These are phyloP conservation scores for Pachyuromys duprasi DNA, from an alignment of 2,797 vertebrate genomes.

Conservation along the genomic window DNA sequence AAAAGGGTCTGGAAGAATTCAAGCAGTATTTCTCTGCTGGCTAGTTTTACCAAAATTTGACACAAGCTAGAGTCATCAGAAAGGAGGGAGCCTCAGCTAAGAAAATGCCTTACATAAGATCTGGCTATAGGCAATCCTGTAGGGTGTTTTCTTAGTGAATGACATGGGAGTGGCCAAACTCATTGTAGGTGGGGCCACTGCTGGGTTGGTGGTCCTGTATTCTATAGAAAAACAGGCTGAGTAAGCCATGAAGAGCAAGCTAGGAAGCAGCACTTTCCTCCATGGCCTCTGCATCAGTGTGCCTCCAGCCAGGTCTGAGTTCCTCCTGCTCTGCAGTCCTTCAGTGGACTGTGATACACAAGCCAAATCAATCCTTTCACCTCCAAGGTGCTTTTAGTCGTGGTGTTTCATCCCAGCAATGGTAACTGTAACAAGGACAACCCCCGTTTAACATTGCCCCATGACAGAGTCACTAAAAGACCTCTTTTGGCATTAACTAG, in stretches of 20 bases:
- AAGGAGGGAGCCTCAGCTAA: neutral
- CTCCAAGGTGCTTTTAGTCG: neutral
- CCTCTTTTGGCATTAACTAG: neutral
- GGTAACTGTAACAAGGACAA: neutral
- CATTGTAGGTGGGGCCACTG: neutral
- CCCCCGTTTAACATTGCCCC: neutral
- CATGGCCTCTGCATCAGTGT: neutral
- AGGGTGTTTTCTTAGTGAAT: neutral
- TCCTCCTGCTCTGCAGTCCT: neutral
- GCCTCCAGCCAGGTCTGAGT: neutral
- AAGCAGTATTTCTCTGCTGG: neutral
- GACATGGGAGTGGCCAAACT: too few species aligned
- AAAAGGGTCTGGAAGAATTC: slow-evolving; percentile 18
- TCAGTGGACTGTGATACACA: neutral
- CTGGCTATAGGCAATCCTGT: neutral
- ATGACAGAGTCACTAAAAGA: neutral
- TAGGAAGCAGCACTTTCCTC: neutral
- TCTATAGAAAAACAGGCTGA: neutral
- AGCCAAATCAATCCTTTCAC: neutral
- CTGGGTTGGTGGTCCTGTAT: neutral
- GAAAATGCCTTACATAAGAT: neutral
- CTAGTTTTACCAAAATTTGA: neutral
- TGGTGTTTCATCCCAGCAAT: neutral
- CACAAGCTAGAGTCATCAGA: neutral
- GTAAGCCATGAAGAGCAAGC: neutral